Conservation (phyloP, 2,113 vertebrate species). For the Serinus canaria region DNA sequence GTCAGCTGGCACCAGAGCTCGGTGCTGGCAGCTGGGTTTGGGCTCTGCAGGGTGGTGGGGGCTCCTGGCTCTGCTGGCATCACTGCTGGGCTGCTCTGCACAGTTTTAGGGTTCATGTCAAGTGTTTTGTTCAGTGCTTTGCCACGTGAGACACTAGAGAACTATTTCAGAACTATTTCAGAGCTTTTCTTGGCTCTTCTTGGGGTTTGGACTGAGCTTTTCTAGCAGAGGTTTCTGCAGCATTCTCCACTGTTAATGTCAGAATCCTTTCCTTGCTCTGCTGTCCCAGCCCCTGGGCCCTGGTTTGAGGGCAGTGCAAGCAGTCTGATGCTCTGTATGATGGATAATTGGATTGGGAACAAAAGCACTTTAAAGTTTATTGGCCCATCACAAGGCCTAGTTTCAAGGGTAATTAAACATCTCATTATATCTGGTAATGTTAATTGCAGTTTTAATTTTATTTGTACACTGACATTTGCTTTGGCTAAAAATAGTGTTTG, state of each 20-base stretch:
- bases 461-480: conserved; percentile 58
- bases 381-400: background rate
- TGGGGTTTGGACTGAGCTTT: background rate
- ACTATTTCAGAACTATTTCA: no score
- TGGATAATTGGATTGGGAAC: background rate
- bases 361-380: conserved; percentile 30
- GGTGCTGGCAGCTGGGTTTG: background rate
- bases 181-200: background rate
- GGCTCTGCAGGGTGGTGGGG: background rate
- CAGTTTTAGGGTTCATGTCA: rapidly evolving
- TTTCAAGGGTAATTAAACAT: conserved; percentile 67
- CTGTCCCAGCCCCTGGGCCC: background rate
- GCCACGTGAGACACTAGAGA: background rate
- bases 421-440: conserved; percentile 63
- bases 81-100: background rate
- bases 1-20: background rate
- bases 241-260: rapidly evolving
- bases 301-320: rapidly evolving
- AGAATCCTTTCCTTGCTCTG: background rate
- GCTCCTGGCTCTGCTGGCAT: background rate
- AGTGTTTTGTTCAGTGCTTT: background rate
- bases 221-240: background rate
- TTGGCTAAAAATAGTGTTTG: conserved; percentile 44
- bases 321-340: background rate
- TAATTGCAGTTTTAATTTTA: conserved; percentile 67